Conservation (phyloP, 2,113 vertebrate genomes). For the Seriola rivoliana region DNA sequence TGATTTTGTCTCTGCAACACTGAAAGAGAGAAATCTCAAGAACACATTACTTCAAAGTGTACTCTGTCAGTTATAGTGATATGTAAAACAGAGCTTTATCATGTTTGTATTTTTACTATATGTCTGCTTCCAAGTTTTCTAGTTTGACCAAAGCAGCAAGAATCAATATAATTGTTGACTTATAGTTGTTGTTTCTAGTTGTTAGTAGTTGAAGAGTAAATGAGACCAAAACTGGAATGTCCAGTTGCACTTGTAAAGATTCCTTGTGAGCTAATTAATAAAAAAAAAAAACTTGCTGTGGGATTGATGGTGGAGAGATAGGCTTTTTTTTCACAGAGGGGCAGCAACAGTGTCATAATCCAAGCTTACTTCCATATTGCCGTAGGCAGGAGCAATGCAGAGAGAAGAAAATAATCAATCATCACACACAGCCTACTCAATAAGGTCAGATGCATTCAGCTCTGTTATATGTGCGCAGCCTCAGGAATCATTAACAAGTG, state of each 20-base stretch:
- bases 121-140: slow-evolving; percentile 1
- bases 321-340: slow-evolving; percentile 24
- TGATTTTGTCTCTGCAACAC: background rate
- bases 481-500: slow-evolving; percentile 44
- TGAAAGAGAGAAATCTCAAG: background rate
- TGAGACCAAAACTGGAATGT: background rate
- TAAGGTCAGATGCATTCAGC: slow-evolving; percentile 49
- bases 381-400: slow-evolving; percentile 56
- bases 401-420: slow-evolving; percentile 71
- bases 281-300: slow-evolving; percentile 6
- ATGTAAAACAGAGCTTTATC: background rate
- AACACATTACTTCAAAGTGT: background rate
- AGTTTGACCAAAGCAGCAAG: background rate
- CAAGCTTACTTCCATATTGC: slow-evolving; percentile 43
- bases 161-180: background rate
- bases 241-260: background rate
- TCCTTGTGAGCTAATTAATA: background rate
- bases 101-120: background rate
- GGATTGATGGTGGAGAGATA: background rate
- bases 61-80: background rate
- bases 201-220: background rate
- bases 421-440: slow-evolving; percentile 61
- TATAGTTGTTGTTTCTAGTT: background rate
- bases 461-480: slow-evolving; percentile 44
- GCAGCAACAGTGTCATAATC: slow-evolving; percentile 58